Evolutionary conservation across 1,140 invertebrate species (phyloP).

Genomic region (Dolichoris vasculosae): DNA sequence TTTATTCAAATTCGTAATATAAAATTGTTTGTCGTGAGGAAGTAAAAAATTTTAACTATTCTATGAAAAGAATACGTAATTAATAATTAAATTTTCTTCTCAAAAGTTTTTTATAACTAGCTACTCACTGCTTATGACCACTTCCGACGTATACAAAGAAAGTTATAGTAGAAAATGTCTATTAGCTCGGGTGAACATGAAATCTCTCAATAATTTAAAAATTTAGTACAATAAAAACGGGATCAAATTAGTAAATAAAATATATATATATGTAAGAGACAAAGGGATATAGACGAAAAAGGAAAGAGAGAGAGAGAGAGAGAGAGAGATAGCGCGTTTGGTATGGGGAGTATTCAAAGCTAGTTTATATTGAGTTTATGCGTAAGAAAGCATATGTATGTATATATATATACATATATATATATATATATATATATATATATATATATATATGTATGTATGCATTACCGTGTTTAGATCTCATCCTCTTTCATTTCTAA

Average conservation of each 20-base stretch:
- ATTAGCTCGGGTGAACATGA: slow-evolving; percentile 6
- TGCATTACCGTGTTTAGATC: neutral
- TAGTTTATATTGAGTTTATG: neutral
- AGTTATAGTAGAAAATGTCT: slow-evolving; percentile 2
- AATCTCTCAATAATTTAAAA: slow-evolving; percentile 18
- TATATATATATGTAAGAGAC: neutral
- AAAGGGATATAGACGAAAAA: neutral
- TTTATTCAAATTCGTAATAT: neutral
- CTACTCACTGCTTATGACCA: neutral
- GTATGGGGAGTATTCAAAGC: neutral
- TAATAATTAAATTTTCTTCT: slow-evolving; percentile 36
- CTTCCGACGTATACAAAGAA: neutral
- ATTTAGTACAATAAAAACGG: slow-evolving; percentile 8
- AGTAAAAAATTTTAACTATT: neutral
- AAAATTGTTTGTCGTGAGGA: neutral
- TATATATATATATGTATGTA: too few species aligned
- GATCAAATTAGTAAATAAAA: slow-evolving; percentile 44
- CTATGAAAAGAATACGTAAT: slow-evolving; percentile 21
- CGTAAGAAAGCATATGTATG: neutral
- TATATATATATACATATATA: neutral
- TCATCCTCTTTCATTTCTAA: neutral
- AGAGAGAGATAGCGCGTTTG: neutral
- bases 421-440: neutral
- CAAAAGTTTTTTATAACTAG: slow-evolving; percentile 34
- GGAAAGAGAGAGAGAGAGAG: neutral